phyloP scores from a whole-genome alignment of 2,888 invertebrate species.

The Mystacides longicornis region DNA sequence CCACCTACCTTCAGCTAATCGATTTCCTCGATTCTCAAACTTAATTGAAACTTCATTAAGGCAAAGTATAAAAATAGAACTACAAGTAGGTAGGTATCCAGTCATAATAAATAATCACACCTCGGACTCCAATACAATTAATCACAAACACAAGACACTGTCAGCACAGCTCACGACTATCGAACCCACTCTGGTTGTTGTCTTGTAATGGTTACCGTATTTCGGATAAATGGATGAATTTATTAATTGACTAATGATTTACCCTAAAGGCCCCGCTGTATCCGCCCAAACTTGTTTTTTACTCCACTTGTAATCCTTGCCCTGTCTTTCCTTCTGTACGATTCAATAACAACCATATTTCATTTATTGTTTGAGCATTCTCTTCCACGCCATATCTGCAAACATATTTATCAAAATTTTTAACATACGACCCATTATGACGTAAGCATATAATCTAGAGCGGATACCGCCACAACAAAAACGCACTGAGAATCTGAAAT shows the following conservation, averaged over 20 bases:
- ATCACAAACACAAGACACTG: slow-evolving; percentile 1
- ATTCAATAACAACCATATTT: not conserved
- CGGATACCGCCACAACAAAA: too few species aligned
- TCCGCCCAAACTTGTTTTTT: not conserved
- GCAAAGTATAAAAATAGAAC: too few species aligned
- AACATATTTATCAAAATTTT: too few species aligned
- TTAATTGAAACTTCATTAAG: too few species aligned
- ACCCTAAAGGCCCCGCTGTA: not conserved
- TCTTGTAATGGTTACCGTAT: not conserved
- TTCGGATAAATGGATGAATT: slow-evolving; percentile 1
- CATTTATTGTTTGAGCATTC: too few species aligned
- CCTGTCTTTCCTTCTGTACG: not conserved
- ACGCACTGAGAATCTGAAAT: too few species aligned
- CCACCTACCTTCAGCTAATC: too few species aligned
- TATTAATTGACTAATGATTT: not conserved
- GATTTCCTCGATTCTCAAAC: too few species aligned
- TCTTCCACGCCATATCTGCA: too few species aligned
- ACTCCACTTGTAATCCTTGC: not conserved
- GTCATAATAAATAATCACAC: slow-evolving; percentile 2
- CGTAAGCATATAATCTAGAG: too few species aligned
- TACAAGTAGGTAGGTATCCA: too few species aligned
- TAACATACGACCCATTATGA: too few species aligned
- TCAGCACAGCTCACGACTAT: not conserved
- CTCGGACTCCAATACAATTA: not conserved
- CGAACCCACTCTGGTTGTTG: not conserved